A percentile compares a stretch with the other conserved stretches of the same genome.
Evolutionary conservation across 2,113 vertebrate genomes (phyloP).

Genomic region (Oryzias melastigma): DNA sequence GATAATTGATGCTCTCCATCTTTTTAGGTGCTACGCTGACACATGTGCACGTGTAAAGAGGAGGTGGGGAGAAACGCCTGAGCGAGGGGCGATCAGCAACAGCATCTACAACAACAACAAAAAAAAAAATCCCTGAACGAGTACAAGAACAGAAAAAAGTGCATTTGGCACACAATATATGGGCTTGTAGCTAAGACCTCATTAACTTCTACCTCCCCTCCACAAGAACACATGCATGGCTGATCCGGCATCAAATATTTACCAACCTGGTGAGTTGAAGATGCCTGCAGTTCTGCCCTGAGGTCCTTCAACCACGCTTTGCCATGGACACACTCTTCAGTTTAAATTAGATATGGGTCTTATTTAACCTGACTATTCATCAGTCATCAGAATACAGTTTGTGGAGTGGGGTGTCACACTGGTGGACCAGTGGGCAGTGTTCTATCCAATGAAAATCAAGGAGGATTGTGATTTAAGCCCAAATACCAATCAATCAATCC

Average conservation of each 20-base stretch:
- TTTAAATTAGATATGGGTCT: constrained; percentile 53
- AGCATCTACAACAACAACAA: constrained; percentile 27
- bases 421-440: background rate
- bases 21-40: constrained; percentile 39
- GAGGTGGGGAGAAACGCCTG: constrained; percentile 8
- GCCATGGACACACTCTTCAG: constrained; percentile 9
- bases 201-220: constrained; percentile 34
- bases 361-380: constrained; percentile 37
- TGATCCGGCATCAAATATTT: constrained; percentile 70
- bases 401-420: constrained; percentile 26
- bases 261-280: constrained; percentile 41
- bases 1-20: constrained; percentile 38
- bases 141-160: constrained; percentile 2
- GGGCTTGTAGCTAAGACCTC: constrained; percentile 21
- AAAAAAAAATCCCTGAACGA: constrained; percentile 21
- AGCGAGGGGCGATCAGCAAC: constrained; percentile 27
- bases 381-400: constrained; percentile 39
- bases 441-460: constrained; percentile 2
- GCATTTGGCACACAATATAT: background rate
- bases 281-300: constrained; percentile 32
- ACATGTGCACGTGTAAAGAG: constrained; percentile 40
- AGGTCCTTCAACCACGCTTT: constrained; percentile 15
- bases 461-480: constrained; percentile 6
- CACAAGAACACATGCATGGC: constrained; percentile 47
- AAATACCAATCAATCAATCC: background rate